These are phyloP conservation scores for Noctua pronuba DNA, from an alignment of 2,888 invertebrate genomes.

Conservation along the genomic window DNA sequence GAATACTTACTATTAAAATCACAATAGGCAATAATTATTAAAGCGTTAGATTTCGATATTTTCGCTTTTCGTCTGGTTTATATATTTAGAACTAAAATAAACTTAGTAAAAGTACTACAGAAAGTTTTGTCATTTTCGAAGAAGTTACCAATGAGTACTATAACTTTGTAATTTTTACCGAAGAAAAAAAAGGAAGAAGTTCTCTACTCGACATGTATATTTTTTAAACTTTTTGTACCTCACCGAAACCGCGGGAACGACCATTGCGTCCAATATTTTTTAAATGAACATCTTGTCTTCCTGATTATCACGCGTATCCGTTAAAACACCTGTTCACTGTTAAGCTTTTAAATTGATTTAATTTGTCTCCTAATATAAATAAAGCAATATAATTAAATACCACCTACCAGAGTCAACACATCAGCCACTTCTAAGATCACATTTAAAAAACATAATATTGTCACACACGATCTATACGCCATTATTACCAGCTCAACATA, in stretches of 20 bases:
- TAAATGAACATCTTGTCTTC: neutral
- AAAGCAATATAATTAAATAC: slow-evolving; percentile 19
- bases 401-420: slow-evolving; percentile 80
- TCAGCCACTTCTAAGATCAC: slow-evolving; percentile 77
- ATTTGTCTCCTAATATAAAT: neutral
- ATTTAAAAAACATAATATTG: slow-evolving; percentile 77
- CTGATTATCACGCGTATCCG: neutral
- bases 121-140: neutral
- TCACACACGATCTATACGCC: slow-evolving; percentile 71
- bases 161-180: no score
- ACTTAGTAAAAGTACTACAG: neutral
- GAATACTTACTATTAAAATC: neutral
- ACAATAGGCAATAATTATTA: slow-evolving; percentile 2
- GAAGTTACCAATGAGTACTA: neutral
- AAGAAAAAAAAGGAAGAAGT: no score
- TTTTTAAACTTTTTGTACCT: neutral
- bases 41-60: neutral
- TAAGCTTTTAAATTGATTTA: neutral
- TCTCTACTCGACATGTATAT: no score
- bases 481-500: slow-evolving; percentile 43
- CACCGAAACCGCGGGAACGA: neutral
- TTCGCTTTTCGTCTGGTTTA: neutral
- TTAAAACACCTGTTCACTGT: neutral
- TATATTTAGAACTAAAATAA: neutral
- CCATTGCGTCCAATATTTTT: slow-evolving; percentile 5